Evolutionary conservation across 2,888 invertebrate genomes (phyloP), one percentile per base, ranked within the genome.

Genomic region (Eupithecia tripunctaria): DNA sequence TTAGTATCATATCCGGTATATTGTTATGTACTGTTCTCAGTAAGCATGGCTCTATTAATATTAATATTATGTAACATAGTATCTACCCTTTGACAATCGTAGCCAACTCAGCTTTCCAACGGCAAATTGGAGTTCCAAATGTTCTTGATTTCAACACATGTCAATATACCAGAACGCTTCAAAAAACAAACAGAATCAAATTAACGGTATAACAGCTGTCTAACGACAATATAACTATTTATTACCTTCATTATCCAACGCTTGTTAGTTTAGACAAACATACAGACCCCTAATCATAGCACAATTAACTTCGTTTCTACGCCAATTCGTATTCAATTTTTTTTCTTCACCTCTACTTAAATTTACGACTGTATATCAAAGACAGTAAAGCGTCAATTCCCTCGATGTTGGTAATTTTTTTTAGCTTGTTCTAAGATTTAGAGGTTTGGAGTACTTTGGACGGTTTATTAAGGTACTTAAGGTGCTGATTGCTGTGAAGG

Each of bases 231-330:
- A 89, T 88, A 91, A 91, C 91, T 91, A 93, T 94, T 93, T 93
- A 93, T 92, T 89, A 90, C 89, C 85, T 82, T 90, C 90, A 92
- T 92, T 90, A 89, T 89, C 86, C 88, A 86, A 89, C 89, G 91
- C 93, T 91, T 90, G 92, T 93, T 93, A 92, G 92, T 90, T 90
- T 91, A 89, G 80, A 82, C 38, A 64, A 64, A 64, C 38, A 64
- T 18, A 84, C 86, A 86, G 89, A 92, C 93, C 93, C 90, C 86
- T 91, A 93, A 94, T 94, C 93, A 93, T 93, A 89, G 88, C 85
- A 87, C 90, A 93, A 94, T 94, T 93, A 93, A 90, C 89, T 85
- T 84, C 83, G 88, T 93, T 94, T 94, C 93, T 93, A 93, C 93
- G 94, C 94, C 92, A 94, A 93, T 94, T 91, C 88, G 32, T 47